Evolutionary conservation across 2,113 vertebrate genomes (phyloP).

Genomic region (Tricholaema leucomelas): DNA sequence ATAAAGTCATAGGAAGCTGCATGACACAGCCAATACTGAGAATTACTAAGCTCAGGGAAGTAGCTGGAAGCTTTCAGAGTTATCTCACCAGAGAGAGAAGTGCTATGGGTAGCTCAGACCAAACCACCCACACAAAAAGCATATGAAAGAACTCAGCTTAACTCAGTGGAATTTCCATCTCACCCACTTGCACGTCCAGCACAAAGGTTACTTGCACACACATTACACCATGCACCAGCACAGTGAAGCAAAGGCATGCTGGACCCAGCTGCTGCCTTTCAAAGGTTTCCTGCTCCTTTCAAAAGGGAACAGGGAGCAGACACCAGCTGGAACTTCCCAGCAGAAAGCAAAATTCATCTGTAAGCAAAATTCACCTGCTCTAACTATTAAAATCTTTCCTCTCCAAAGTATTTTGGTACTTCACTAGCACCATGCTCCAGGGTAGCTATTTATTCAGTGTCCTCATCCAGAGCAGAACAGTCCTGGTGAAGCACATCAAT

Average conservation of each 20-base stretch:
- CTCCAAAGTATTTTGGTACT: neutral
- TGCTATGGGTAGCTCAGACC: neutral
- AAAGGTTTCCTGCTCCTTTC: neutral
- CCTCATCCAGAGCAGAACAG: neutral
- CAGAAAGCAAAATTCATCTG: neutral
- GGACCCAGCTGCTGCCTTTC: neutral
- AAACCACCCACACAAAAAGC: neutral
- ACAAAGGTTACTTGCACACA: neutral
- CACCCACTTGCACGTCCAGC: neutral
- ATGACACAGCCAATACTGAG: neutral
- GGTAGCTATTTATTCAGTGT: neutral
- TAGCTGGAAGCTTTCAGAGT: neutral
- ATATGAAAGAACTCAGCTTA: neutral
- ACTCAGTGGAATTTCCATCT: neutral
- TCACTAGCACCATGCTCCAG: neutral
- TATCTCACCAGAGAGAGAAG: neutral
- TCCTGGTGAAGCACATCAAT: neutral
- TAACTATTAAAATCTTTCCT: neutral
- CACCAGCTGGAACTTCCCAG: neutral
- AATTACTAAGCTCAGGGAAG: conserved; percentile 36
- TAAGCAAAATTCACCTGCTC: neutral
- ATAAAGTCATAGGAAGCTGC: neutral
- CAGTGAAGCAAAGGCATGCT: neutral
- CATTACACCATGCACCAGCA: neutral
- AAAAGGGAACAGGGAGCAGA: neutral